These are phyloP conservation scores for Sclerodermus sp. DNA, from an alignment of 2,888 invertebrate species.

Conservation along the genomic window DNA sequence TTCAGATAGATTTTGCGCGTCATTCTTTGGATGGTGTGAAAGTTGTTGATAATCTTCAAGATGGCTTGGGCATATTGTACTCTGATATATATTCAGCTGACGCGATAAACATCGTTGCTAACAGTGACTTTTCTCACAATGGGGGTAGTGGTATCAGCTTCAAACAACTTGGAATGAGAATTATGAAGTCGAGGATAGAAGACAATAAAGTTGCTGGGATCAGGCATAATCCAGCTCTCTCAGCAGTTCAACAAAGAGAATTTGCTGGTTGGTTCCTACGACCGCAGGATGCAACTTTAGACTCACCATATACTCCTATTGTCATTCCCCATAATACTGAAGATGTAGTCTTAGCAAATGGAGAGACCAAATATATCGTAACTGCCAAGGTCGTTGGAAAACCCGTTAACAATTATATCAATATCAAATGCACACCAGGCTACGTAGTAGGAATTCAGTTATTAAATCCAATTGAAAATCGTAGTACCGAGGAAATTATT, in stretches of 20 bases:
- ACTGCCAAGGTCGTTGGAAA: conserved; percentile 68
- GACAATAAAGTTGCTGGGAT: conserved; percentile 87
- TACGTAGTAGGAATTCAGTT: conserved; percentile 88
- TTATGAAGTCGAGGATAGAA: conserved; percentile 77
- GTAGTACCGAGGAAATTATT: conserved; percentile 81
- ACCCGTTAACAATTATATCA: conserved; percentile 49
- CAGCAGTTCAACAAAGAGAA: conserved; percentile 83
- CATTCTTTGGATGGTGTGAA: conserved; percentile 81
- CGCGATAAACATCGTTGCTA: conserved; percentile 77
- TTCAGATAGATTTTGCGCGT: conserved; percentile 84
- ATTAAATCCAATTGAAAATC: conserved; percentile 85
- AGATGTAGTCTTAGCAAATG: conserved; percentile 68
- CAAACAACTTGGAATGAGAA: conserved; percentile 81
- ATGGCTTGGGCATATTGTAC: conserved; percentile 91
- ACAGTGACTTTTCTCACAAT: conserved; percentile 83
- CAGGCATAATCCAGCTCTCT: conserved; percentile 86
- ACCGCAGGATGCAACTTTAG: conserved; percentile 69
- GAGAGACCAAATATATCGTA: conserved; percentile 79
- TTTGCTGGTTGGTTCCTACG: conserved; percentile 88
- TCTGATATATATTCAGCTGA: conserved; percentile 90
- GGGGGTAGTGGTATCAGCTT: conserved; percentile 87
- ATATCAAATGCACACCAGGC: conserved; percentile 69
- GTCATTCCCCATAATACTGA: conserved; percentile 68
- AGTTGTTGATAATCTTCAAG: conserved; percentile 83
- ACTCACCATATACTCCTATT: conserved; percentile 74